Conservation (phyloP, 1,140 invertebrate species). For the Mactra quadrangularis region DNA sequence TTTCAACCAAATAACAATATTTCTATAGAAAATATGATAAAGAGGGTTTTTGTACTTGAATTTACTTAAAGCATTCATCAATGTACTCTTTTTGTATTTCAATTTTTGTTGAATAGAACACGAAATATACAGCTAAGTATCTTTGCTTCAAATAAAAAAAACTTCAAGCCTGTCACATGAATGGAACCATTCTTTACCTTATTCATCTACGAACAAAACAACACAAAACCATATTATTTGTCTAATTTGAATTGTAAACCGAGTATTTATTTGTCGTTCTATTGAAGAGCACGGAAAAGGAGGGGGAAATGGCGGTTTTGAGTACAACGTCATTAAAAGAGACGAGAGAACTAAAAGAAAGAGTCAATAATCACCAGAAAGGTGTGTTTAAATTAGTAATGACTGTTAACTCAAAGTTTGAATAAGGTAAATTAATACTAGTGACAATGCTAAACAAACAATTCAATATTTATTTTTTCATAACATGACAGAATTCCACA, state of each 20-base stretch:
- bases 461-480: too few species aligned
- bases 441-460: too few species aligned
- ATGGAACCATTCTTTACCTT: too few species aligned
- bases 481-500: not conserved
- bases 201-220: too few species aligned
- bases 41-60: too few species aligned
- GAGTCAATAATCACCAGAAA: not conserved
- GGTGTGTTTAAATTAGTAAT: not conserved
- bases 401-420: not conserved
- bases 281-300: constrained; percentile 13
- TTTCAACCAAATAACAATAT: not conserved
- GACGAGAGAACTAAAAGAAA: constrained; percentile 26
- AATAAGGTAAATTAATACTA: not conserved
- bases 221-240: too few species aligned
- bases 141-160: too few species aligned
- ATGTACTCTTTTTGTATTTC: constrained; percentile 28
- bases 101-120: constrained; percentile 18
- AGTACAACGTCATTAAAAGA: constrained; percentile 25
- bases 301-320: not conserved
- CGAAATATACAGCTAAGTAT: constrained; percentile 39
- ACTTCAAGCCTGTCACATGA: too few species aligned
- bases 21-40: too few species aligned
- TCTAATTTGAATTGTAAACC: constrained; percentile 10
- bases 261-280: constrained; percentile 8
- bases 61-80: too few species aligned